Conservation (phyloP, 2,888 invertebrate species). For the Epirrhoe tristata region DNA sequence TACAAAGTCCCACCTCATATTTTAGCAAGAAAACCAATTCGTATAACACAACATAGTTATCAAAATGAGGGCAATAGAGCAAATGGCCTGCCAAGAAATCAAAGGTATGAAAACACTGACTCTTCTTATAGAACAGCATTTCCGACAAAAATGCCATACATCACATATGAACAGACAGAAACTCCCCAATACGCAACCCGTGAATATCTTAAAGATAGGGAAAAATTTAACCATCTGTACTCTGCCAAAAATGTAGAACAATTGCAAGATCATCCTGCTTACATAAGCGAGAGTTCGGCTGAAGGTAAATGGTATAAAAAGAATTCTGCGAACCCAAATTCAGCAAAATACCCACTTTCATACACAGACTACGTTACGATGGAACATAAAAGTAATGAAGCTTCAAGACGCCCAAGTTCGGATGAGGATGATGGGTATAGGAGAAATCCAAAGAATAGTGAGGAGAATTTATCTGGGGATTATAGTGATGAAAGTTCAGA, state of each 20-base stretch:
- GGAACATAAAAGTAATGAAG: conserved; percentile 29
- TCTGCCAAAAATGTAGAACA: conserved; percentile 29
- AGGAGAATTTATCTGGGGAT: conserved; percentile 9
- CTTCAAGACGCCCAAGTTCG: conserved; percentile 9
- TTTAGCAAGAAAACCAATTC: conserved; percentile 23
- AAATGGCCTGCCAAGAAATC: conserved; percentile 2
- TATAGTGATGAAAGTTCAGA: conserved; percentile 11
- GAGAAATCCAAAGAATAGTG: conserved; percentile 19
- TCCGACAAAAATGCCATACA: conserved; percentile 41
- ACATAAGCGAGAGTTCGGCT: conserved; percentile 29
- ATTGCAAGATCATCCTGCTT: conserved; percentile 14
- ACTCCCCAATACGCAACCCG: conserved; percentile 47
- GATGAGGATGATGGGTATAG: conserved; percentile 20
- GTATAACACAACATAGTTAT: conserved; percentile 13
- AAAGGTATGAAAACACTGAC: conserved; percentile 23
- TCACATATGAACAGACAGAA: conserved; percentile 37
- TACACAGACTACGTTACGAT: conserved; percentile 31
- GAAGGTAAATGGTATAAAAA: conserved; percentile 43
- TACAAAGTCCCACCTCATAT: conserved; percentile 8
- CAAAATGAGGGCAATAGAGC: conserved; percentile 9
- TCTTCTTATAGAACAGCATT: conserved; percentile 45
- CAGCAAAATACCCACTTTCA: conserved; percentile 38
- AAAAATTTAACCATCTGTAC: conserved; percentile 48
- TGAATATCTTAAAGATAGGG: conserved; percentile 47
- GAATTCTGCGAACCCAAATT: conserved; percentile 39